A percentile compares a stretch with the other conserved stretches of the same genome.
These are phyloP conservation scores for Pachycephus smyrnensis DNA, from an alignment of 2,888 invertebrate genomes.

Conservation along the genomic window DNA sequence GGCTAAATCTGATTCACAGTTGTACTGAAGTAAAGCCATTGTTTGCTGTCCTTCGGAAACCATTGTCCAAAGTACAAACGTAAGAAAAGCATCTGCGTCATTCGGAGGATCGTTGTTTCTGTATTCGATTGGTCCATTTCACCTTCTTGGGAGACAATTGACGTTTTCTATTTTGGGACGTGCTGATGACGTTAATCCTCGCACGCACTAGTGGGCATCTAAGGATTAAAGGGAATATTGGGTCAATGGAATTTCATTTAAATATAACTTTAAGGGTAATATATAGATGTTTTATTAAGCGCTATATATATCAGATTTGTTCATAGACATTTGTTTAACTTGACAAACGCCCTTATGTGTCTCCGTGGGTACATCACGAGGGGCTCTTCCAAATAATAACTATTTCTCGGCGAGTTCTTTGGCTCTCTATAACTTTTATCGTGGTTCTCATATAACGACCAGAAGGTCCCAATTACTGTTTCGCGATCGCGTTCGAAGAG, in stretches of 20 bases:
- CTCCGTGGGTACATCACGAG: too few relatives aligned
- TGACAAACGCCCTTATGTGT: neutral
- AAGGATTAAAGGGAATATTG: neutral
- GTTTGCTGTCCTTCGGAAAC: neutral
- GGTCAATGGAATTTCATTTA: neutral
- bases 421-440: too few relatives aligned
- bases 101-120: neutral
- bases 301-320: neutral
- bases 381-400: too few relatives aligned
- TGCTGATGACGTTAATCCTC: neutral
- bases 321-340: neutral
- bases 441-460: too few relatives aligned
- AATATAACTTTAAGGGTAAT: neutral
- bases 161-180: neutral
- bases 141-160: neutral
- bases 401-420: too few relatives aligned
- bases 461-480: too few relatives aligned
- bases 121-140: neutral
- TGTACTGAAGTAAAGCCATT: neutral
- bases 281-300: neutral
- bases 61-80: neutral
- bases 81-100: neutral
- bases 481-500: too few relatives aligned
- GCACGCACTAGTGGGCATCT: neutral
- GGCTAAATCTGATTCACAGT: neutral